These are phyloP conservation scores for Melolontha melolontha DNA, from an alignment of 2,888 invertebrate species.

Conservation along the genomic window DNA sequence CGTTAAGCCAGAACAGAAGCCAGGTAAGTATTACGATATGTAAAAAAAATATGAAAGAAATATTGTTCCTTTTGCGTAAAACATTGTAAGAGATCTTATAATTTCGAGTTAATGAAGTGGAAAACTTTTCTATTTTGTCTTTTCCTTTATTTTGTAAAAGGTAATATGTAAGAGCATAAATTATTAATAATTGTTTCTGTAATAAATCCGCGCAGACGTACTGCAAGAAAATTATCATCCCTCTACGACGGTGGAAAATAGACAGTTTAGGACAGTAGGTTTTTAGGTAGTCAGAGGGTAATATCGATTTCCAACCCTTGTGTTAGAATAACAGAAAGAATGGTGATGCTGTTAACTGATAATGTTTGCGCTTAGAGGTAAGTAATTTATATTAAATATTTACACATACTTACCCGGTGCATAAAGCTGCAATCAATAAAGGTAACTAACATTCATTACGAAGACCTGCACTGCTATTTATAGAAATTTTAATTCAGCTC, in stretches of 20 bases:
- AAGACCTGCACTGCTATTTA: neutral
- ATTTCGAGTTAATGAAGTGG: neutral
- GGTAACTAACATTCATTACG: neutral
- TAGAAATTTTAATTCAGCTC: neutral
- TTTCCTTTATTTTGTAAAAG: neutral
- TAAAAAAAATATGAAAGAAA: too few relatives aligned
- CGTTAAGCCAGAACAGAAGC: too few relatives aligned
- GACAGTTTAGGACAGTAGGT: slow-evolving; percentile 46
- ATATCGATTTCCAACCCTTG: slow-evolving; percentile 46
- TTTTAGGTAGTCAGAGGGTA: slow-evolving; percentile 48
- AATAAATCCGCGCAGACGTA: slow-evolving; percentile 47
- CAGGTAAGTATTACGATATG: too few relatives aligned
- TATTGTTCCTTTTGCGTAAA: too few relatives aligned
- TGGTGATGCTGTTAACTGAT: slow-evolving; percentile 3
- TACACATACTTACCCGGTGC: neutral
- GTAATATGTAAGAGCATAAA: slow-evolving; percentile 10
- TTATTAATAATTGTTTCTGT: slow-evolving; percentile 20
- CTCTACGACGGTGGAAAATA: slow-evolving; percentile 40
- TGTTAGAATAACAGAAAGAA: slow-evolving; percentile 14
- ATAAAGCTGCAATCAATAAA: slow-evolving; percentile 22
- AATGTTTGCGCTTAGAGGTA: slow-evolving; percentile 8
- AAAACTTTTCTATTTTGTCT: neutral
- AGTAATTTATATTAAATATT: slow-evolving; percentile 14
- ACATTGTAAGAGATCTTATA: too few relatives aligned
- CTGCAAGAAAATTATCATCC: slow-evolving; percentile 42